Percentiles rank a stretch among this genome's conserved stretches.
Conservation (phyloP, 2,113 vertebrate species). For the human (Homo sapiens) region GRCh38 chr3:64502501-64503000, state of each 20-base stretch:
- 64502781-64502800: neutral
- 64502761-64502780: neutral
- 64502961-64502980: neutral
- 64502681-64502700: neutral
- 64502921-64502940: neutral
- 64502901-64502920: neutral
- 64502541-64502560: neutral
- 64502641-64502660: neutral
- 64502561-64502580: neutral
- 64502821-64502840: neutral
- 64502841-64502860: neutral
- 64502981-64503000: neutral
- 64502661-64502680: neutral
- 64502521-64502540: neutral
- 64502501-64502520: neutral
- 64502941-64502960: neutral
- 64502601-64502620: neutral
- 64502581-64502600: neutral
- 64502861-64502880: neutral
- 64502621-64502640: neutral
- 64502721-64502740: neutral
- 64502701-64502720: neutral
- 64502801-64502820: neutral
- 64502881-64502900: neutral
- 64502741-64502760: neutral